Base-by-base conservation (phyloP, 2,888 invertebrate species). In the Dorcus hopei region DNA sequence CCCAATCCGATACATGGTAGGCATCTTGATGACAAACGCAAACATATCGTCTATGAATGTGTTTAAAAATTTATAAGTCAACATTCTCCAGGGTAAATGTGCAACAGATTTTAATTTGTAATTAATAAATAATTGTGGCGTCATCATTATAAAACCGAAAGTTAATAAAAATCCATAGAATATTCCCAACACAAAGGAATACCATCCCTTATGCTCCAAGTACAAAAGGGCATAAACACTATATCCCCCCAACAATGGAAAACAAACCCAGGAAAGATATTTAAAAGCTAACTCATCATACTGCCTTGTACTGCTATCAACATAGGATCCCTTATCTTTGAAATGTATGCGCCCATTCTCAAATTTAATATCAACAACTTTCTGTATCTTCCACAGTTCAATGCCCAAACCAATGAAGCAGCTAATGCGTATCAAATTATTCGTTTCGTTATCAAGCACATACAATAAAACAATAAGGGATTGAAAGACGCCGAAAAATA, bases 101-200 rank as follows among this genome's bases (percentile, higher is more conserved):
- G 99, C 99, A 1, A 99, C 98, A 14, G 97, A 98, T 77, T 99
- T 97, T 69, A 99, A 79, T 80, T 99, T 99, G 81, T 99, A 99
- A 81, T 99, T 99, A 70, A 99, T 99, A 76, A 99, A 99, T 62
- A 99, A 81, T 79, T 99, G 99, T 5, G 99, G 99, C n/a, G 98
- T 99, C 98, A 99, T 99, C 94, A 98, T 96, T 58, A 99, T 99
- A 77, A 99, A 99, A 61, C 99, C 97, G 78, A 99, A 99, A 2
- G 97, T 99, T 59, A 99, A 82, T 58, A 99, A 83, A 79, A 97
- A 99, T 54, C 99, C 98, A 79, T 99, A 99, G 61, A 98, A 85
- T 91, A 99, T 93, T 74, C 91, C 92, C 38, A 99, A 85, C 40
- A 97, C 85, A 82, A 95, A 99, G 9, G 97, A 98, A 78, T 99